phyloP scores from a whole-genome alignment of 92 coral and sea anemone genomes.

The Porites rus region DNA sequence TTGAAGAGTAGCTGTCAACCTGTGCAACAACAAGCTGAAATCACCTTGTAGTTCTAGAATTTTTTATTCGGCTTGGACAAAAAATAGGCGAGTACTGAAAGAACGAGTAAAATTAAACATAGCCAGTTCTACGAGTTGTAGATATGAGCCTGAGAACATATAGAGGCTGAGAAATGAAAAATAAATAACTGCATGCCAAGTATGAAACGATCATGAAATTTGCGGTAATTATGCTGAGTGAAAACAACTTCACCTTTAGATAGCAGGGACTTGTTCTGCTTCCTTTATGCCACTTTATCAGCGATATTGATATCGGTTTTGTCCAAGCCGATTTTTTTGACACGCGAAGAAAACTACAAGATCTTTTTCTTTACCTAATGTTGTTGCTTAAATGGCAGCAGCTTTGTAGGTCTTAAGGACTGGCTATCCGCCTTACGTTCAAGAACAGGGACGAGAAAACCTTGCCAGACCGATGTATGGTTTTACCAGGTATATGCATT shows the following conservation, averaged over 20 bases:
- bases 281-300: background rate
- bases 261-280: background rate
- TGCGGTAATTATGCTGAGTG: background rate
- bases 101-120: background rate
- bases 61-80: background rate
- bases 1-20: background rate
- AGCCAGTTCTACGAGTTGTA: background rate
- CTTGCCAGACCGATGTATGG: background rate
- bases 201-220: too few species aligned
- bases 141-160: background rate
- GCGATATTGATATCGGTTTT: background rate
- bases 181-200: background rate
- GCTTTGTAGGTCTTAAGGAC: background rate
- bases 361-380: background rate
- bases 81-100: background rate
- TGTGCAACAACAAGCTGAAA: conserved; percentile 24
- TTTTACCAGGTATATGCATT: background rate
- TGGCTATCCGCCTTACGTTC: background rate
- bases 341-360: background rate
- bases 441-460: background rate
- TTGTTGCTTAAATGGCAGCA: background rate
- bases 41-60: background rate
- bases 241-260: background rate
- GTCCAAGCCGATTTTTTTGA: background rate
- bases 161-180: background rate